A percentile compares a stretch with the other conserved stretches of the same genome.
phyloP scores from a whole-genome alignment of 2,888 invertebrate genomes.

The Helicoverpa assulta region DNA sequence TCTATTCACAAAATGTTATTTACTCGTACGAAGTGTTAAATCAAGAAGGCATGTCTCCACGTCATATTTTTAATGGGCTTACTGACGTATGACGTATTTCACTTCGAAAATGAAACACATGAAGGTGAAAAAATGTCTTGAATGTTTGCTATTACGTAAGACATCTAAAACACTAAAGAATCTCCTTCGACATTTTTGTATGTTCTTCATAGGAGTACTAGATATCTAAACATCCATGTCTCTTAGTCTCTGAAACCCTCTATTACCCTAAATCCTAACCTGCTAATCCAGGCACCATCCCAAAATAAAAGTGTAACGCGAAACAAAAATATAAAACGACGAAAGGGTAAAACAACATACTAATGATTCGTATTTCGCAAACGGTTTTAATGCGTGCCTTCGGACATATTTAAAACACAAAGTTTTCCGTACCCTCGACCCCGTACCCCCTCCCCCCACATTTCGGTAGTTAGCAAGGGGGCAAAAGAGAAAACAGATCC shows the following conservation, averaged over 20 bases:
- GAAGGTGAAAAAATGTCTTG: too few relatives aligned
- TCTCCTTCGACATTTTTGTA: too few relatives aligned
- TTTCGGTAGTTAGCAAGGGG: slow-evolving; percentile 87
- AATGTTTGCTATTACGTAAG: too few relatives aligned
- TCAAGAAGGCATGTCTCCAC: too few relatives aligned
- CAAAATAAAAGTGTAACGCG: slow-evolving; percentile 40
- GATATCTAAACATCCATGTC: neutral
- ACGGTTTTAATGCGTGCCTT: slow-evolving; percentile 88
- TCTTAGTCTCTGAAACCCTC: neutral
- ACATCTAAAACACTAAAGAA: too few relatives aligned
- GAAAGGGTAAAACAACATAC: slow-evolving; percentile 68
- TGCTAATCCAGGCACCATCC: slow-evolving; percentile 24
- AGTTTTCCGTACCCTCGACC: slow-evolving; percentile 81
- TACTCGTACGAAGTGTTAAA: too few relatives aligned
- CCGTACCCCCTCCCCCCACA: slow-evolving; percentile 75
- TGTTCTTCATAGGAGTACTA: neutral
- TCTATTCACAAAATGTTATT: too few relatives aligned
- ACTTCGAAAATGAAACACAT: too few relatives aligned
- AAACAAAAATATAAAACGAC: slow-evolving; percentile 60
- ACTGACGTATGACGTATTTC: too few relatives aligned
- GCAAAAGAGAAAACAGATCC: slow-evolving; percentile 66
- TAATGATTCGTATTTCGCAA: slow-evolving; percentile 87
- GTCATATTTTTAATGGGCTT: too few relatives aligned
- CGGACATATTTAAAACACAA: slow-evolving; percentile 90
- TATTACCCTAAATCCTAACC: slow-evolving; percentile 19